Evolutionary conservation across 2,797 vertebrate species (phyloP).

Genomic region (Dendrocincla tyrannina): DNA sequence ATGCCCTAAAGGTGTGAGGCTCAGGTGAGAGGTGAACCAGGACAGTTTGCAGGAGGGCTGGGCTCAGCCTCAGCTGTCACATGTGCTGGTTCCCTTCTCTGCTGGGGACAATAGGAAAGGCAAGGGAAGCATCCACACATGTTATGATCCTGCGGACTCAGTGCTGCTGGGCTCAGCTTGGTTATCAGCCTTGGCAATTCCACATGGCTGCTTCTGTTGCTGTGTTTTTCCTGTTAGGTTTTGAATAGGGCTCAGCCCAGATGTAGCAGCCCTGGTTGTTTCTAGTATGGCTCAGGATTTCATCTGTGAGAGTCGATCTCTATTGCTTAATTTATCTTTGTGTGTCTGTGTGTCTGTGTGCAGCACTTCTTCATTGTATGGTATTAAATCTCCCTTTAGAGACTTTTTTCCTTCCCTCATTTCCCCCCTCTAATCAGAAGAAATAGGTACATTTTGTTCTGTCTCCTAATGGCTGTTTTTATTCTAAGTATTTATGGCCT

Average conservation of each 20-base stretch:
- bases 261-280: not conserved
- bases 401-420: not conserved
- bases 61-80: not conserved
- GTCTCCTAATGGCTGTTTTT: constrained; percentile 29
- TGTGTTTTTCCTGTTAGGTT: not conserved
- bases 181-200: not conserved
- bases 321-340: not conserved
- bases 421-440: constrained; percentile 26
- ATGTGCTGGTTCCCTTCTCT: rapidly evolving
- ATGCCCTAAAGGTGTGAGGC: not conserved
- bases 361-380: not conserved
- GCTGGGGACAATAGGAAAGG: rapidly evolving
- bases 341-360: not conserved
- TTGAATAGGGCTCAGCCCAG: not conserved
- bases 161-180: not conserved
- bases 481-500: constrained; percentile 61
- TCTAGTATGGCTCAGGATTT: not conserved
- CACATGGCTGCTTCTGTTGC: not conserved
- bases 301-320: not conserved
- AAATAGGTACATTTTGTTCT: constrained; percentile 56
- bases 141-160: not conserved
- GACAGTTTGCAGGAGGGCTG: not conserved
- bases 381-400: constrained; percentile 1
- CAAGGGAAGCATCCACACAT: not conserved
- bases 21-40: not conserved